Conservation (phyloP, 2,797 vertebrate genomes). For the Anisognathus igniventris region DNA sequence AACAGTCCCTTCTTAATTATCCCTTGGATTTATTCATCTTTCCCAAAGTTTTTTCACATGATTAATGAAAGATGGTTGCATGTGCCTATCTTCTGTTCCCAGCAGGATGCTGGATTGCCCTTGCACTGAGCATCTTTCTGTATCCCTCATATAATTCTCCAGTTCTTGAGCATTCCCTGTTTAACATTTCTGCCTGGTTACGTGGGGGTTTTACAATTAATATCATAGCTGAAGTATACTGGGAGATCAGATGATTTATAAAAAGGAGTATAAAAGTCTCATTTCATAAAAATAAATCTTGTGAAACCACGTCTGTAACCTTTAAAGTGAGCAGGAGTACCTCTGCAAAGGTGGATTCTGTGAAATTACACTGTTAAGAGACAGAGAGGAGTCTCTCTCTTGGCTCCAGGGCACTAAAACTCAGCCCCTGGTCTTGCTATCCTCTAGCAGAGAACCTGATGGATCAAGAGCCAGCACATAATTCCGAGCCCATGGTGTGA, state of each 20-base stretch:
- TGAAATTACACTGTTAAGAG: not conserved
- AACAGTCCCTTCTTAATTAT: not conserved
- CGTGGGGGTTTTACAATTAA: not conserved
- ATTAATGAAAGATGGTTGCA: not conserved
- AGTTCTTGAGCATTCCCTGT: not conserved
- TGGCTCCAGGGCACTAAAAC: not conserved
- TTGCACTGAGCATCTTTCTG: not conserved
- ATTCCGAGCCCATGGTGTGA: not conserved
- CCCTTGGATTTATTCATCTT: not conserved
- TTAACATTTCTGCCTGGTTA: not conserved
- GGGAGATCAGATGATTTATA: not conserved
- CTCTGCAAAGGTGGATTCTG: not conserved
- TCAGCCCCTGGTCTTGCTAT: not conserved
- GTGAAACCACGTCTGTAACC: not conserved
- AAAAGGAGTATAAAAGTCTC: not conserved
- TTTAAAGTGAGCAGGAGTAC: not conserved
- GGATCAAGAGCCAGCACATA: not conserved
- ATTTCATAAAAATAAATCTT: not conserved
- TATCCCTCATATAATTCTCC: not conserved
- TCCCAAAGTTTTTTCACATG: not conserved
- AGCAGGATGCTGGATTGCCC: not conserved
- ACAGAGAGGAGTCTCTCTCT: not conserved
- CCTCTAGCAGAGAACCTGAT: not conserved
- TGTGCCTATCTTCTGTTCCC: not conserved
- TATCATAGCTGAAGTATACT: not conserved